Conservation (phyloP, 2,888 invertebrate genomes). For the Minunthozetes semirufus region DNA sequence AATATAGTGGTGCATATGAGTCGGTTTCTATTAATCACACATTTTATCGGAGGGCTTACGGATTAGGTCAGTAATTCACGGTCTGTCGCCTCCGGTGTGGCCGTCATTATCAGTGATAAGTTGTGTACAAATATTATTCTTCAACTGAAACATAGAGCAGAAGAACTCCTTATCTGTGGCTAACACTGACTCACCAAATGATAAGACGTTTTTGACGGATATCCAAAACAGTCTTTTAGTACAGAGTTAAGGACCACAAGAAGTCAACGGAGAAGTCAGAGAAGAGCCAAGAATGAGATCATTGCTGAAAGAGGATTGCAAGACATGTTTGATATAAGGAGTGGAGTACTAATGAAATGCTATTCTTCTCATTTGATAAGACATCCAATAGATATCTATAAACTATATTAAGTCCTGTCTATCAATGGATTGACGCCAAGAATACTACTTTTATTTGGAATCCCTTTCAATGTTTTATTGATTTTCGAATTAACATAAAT, state of each 20-base stretch:
- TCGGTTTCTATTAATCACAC: not conserved
- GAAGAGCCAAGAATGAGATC: not conserved
- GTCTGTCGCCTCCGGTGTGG: constrained; percentile 17
- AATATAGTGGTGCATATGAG: not conserved
- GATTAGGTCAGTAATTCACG: constrained; percentile 15
- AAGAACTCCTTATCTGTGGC: constrained; percentile 20
- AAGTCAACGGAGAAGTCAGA: too few relatives aligned
- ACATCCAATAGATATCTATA: too few relatives aligned
- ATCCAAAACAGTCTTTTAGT: not conserved
- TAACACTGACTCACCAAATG: constrained; percentile 4
- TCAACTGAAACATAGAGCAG: not conserved
- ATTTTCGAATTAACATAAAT: too few relatives aligned
- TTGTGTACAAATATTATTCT: constrained; percentile 6
- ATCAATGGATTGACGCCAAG: too few relatives aligned
- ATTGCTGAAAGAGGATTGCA: not conserved
- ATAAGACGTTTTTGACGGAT: constrained; percentile 18
- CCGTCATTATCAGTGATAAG: not conserved
- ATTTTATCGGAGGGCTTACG: not conserved
- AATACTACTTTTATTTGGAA: too few relatives aligned
- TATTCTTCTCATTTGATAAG: too few relatives aligned
- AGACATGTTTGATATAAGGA: not conserved
- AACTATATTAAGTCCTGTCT: too few relatives aligned
- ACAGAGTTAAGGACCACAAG: not conserved
- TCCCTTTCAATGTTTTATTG: too few relatives aligned
- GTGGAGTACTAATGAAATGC: not conserved